A percentile compares a stretch with the other conserved stretches of the same genome.
Conservation (phyloP, 2,888 invertebrate species). For the Drosophila borborema region DNA sequence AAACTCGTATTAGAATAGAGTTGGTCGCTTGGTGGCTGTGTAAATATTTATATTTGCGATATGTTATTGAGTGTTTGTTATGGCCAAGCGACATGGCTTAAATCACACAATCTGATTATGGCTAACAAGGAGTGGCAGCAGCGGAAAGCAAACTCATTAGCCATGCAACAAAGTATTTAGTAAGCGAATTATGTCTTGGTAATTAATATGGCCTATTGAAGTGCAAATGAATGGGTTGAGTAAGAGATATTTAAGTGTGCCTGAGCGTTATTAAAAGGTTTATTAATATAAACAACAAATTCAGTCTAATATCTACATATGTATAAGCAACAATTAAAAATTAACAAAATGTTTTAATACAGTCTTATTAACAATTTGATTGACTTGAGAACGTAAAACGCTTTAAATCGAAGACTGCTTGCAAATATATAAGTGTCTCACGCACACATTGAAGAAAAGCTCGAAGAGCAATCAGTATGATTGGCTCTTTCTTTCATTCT, state of each 20-base stretch:
- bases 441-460: no score
- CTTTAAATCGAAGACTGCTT: no score
- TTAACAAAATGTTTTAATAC: no score
- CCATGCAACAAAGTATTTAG: conserved; percentile 1
- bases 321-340: no score
- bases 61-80: conserved; percentile 70
- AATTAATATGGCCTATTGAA: conserved; percentile 10
- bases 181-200: conserved; percentile 1
- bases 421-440: no score
- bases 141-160: background rate
- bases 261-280: background rate
- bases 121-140: conserved; percentile 3
- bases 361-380: no score
- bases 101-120: conserved; percentile 56
- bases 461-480: no score
- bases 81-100: conserved; percentile 52
- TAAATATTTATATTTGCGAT: conserved; percentile 64
- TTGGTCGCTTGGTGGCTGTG: conserved; percentile 39
- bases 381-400: no score
- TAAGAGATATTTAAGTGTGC: background rate
- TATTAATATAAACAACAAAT: background rate
- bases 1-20: conserved; percentile 20
- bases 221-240: no score
- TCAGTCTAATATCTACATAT: background rate
- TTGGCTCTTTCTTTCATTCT: no score